phyloP scores from a whole-genome alignment of 2,797 vertebrate genomes.

The Pyrocephalus nanus region DNA sequence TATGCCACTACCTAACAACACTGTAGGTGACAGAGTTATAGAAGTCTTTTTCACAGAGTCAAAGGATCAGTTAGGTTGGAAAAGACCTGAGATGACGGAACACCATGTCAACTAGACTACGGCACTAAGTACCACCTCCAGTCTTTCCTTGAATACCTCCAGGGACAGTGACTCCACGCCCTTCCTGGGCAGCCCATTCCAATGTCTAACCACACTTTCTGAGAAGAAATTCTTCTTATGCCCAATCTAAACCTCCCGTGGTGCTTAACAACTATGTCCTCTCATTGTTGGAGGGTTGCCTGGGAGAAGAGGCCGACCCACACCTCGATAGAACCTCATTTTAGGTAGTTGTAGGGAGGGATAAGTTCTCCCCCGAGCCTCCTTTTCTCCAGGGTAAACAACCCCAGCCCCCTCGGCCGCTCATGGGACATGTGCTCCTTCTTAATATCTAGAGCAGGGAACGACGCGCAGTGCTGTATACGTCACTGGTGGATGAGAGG shows the following conservation, averaged over 20 bases:
- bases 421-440: neutral
- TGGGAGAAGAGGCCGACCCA: neutral
- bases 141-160: neutral
- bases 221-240: neutral
- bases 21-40: neutral
- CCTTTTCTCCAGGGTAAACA: neutral
- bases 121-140: neutral
- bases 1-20: accelerated
- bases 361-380: neutral
- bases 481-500: neutral
- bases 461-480: accelerated
- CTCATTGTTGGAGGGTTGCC: too few relatives aligned
- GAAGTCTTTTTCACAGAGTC: neutral
- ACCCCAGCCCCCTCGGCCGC: neutral
- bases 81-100: neutral
- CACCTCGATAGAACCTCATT: neutral
- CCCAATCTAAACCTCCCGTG: neutral
- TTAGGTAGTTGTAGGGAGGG: accelerated
- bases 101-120: neutral
- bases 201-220: neutral
- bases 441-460: neutral
- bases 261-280: neutral
- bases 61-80: neutral
- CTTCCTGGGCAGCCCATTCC: too few relatives aligned
- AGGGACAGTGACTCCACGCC: neutral